Evolutionary conservation across 2,888 invertebrate species (phyloP).

Genomic region (Parascotia fuliginaria): DNA sequence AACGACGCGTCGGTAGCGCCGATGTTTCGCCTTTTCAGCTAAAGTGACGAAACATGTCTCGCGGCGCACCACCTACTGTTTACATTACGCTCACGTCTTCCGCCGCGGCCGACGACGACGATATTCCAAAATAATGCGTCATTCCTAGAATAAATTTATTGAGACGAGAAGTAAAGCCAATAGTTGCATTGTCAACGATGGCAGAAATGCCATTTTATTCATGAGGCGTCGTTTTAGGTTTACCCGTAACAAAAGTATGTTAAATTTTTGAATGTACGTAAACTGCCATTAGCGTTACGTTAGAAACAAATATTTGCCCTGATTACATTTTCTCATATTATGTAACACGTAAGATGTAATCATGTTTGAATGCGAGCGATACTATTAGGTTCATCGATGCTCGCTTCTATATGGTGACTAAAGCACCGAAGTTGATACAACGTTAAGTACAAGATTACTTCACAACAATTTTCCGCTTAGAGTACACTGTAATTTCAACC

Average conservation of each 20-base stretch:
- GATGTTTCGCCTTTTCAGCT: constrained; percentile 64
- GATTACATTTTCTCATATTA: constrained; percentile 28
- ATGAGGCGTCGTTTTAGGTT: constrained; percentile 16
- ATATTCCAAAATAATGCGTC: constrained; percentile 65
- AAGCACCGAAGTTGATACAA: constrained; percentile 9
- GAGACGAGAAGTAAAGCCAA: constrained; percentile 47
- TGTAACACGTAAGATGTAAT: constrained; percentile 17
- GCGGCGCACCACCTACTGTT: constrained; percentile 56
- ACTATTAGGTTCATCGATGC: constrained; percentile 29
- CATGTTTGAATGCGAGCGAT: constrained; percentile 27
- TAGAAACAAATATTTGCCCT: constrained; percentile 10
- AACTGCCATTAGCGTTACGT: background rate
- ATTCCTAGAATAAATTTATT: constrained; percentile 63
- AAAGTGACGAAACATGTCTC: constrained; percentile 80
- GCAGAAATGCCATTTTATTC: constrained; percentile 31
- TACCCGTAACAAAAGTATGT: constrained; percentile 1
- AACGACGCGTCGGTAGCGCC: constrained; percentile 48
- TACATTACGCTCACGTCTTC: constrained; percentile 70
- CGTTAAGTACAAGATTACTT: constrained; percentile 26
- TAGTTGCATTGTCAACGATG: constrained; percentile 44
- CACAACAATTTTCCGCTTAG: constrained; percentile 30
- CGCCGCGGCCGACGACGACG: constrained; percentile 36
- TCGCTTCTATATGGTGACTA: constrained; percentile 16
- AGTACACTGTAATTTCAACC: constrained; percentile 20
- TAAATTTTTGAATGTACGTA: background rate